These are phyloP conservation scores for Eudyptes chrysolophus DNA, from an alignment of 2,113 vertebrate species.

Conservation along the genomic window DNA sequence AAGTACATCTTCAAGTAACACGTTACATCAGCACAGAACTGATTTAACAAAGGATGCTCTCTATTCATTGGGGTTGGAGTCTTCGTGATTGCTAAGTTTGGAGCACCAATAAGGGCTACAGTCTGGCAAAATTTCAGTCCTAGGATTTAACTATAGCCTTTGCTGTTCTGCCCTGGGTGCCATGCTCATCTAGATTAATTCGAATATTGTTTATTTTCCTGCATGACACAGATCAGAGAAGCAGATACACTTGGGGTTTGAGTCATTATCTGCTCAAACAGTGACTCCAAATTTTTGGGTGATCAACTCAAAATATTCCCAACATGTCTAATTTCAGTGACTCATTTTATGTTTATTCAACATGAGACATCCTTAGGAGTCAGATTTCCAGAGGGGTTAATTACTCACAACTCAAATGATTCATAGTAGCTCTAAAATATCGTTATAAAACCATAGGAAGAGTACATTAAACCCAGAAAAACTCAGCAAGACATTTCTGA, in stretches of 20 bases:
- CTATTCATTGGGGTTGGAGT: neutral
- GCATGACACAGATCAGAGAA: neutral
- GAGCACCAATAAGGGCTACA: neutral
- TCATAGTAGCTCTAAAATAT: neutral
- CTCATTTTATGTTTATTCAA: neutral
- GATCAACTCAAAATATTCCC: neutral
- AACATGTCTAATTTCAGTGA: neutral
- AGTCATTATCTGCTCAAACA: neutral
- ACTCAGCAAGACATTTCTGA: neutral
- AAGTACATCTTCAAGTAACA: neutral
- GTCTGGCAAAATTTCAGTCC: neutral
- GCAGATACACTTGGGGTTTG: neutral
- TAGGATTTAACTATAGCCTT: neutral
- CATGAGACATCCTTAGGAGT: neutral
- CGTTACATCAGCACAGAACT: neutral
- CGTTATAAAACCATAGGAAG: neutral
- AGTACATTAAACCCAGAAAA: neutral
- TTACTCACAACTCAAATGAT: neutral
- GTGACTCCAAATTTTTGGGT: neutral
- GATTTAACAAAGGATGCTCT: neutral
- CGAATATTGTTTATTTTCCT: neutral
- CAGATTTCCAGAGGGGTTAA: slow-evolving; percentile 18
- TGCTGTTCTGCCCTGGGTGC: neutral
- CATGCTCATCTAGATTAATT: neutral
- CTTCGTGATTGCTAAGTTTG: neutral